Percentiles rank a stretch among this genome's conserved stretches.
Conservation (phyloP, 2,888 invertebrate genomes). For the Baccha elongata region DNA sequence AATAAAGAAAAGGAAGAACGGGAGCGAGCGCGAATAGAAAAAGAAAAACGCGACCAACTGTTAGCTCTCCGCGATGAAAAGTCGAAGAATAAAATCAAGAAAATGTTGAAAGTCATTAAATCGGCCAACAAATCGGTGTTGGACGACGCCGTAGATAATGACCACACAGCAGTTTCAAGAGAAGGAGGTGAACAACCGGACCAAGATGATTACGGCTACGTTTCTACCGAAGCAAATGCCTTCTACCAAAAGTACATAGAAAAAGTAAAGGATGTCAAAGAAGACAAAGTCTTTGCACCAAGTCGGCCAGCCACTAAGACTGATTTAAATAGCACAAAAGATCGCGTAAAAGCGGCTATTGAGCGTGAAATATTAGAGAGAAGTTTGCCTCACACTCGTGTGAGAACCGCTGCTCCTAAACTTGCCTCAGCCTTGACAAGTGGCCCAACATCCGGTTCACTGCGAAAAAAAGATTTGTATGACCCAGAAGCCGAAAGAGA, state of each 20-base stretch:
- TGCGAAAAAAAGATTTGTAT: conserved; percentile 74
- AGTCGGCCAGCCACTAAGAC: conserved; percentile 80
- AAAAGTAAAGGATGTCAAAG: conserved; percentile 85
- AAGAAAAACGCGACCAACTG: conserved; percentile 86
- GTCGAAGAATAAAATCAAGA: conserved; percentile 88
- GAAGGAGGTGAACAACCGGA: conserved; percentile 91
- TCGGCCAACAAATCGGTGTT: conserved; percentile 94
- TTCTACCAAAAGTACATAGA: conserved; percentile 93
- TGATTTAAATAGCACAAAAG: conserved; percentile 85
- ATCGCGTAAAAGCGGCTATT: conserved; percentile 90
- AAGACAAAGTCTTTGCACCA: conserved; percentile 88
- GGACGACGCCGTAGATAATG: conserved; percentile 90
- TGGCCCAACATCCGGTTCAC: conserved; percentile 43
- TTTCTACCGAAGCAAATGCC: conserved; percentile 91
- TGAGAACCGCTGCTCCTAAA: conserved; percentile 54
- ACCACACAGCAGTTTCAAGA: conserved; percentile 89
- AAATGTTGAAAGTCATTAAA: conserved; percentile 93
- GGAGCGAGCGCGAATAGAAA: conserved; percentile 85
- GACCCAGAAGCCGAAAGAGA: conserved; percentile 79
- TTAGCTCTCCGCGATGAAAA: conserved; percentile 88
- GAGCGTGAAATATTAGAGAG: conserved; percentile 89
- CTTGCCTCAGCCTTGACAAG: conserved; percentile 23
- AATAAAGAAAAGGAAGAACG: conserved; percentile 92
- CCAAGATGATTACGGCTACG: conserved; percentile 95
- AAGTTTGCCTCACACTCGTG: conserved; percentile 64